A percentile compares a stretch with the other conserved stretches of the same genome.
Evolutionary conservation across 2,113 vertebrate genomes (phyloP).

Genomic region (Vicugna pacos): DNA sequence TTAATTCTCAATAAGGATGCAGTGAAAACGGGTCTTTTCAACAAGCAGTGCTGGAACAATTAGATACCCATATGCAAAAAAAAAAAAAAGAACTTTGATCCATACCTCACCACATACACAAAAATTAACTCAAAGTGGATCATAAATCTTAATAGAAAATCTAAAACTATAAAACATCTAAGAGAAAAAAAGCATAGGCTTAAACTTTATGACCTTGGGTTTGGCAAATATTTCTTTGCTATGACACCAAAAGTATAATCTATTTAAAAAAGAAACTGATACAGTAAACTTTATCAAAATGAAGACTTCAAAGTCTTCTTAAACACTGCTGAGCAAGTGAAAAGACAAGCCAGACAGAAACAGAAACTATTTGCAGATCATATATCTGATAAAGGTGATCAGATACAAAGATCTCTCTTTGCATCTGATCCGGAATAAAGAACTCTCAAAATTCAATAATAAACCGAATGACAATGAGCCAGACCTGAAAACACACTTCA

Average conservation of each 20-base stretch:
- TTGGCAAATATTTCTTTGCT: background rate
- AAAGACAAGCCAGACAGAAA: background rate
- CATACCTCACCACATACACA: too few species aligned
- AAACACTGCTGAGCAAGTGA: background rate
- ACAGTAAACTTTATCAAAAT: too few species aligned
- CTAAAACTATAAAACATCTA: background rate
- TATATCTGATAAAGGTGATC: background rate
- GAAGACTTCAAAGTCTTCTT: background rate
- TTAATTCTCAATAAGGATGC: background rate
- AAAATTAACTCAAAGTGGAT: background rate
- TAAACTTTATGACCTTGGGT: background rate
- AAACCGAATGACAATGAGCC: background rate
- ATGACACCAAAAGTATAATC: background rate
- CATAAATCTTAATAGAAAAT: background rate
- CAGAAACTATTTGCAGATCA: background rate
- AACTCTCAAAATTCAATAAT: background rate
- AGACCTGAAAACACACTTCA: background rate
- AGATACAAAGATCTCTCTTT: too few species aligned
- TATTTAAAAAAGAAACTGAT: too few species aligned
- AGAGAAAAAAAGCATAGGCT: background rate
- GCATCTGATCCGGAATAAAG: background rate
- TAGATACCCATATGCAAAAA: too few species aligned
- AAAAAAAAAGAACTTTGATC: too few species aligned
- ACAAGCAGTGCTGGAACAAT: too few species aligned
- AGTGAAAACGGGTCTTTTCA: too few species aligned